A percentile compares a stretch with the other conserved stretches of the same genome.
Conservation (phyloP, 2,888 invertebrate species). For the Leptinotarsa haldemani region DNA sequence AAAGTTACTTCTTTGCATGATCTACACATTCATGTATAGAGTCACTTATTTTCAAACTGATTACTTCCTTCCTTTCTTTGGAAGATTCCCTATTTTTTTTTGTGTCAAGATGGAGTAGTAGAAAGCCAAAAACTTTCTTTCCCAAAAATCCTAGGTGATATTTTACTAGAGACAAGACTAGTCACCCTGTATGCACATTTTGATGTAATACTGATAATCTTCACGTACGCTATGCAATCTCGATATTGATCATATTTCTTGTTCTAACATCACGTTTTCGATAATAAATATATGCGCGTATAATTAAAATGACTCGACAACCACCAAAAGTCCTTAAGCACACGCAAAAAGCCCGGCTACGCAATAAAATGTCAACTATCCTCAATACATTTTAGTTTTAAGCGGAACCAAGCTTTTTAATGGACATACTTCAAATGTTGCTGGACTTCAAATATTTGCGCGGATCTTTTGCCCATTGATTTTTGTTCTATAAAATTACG, state of each 20-base stretch:
- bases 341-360: slow-evolving; percentile 51
- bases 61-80: too few relatives aligned
- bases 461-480: slow-evolving; percentile 56
- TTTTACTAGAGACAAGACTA: too few relatives aligned
- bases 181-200: too few relatives aligned
- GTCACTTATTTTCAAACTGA: too few relatives aligned
- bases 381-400: slow-evolving; percentile 57
- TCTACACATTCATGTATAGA: too few relatives aligned
- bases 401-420: slow-evolving; percentile 49
- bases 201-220: too few relatives aligned
- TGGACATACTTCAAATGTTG: slow-evolving; percentile 54
- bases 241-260: not conserved
- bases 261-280: not conserved
- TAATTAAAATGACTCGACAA: slow-evolving; percentile 48
- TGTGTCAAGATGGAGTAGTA: too few relatives aligned
- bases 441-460: slow-evolving; percentile 52
- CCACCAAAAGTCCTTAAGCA: slow-evolving; percentile 46
- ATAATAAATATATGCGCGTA: slow-evolving; percentile 30
- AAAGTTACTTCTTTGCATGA: too few relatives aligned
- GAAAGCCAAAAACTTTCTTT: too few relatives aligned
- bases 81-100: too few relatives aligned
- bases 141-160: too few relatives aligned
- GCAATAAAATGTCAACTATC: slow-evolving; percentile 57
- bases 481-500: slow-evolving; percentile 59
- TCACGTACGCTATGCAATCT: too few relatives aligned